Evolutionary conservation across 1,140 invertebrate species (phyloP).

Genomic region (Dreissena polymorpha): DNA sequence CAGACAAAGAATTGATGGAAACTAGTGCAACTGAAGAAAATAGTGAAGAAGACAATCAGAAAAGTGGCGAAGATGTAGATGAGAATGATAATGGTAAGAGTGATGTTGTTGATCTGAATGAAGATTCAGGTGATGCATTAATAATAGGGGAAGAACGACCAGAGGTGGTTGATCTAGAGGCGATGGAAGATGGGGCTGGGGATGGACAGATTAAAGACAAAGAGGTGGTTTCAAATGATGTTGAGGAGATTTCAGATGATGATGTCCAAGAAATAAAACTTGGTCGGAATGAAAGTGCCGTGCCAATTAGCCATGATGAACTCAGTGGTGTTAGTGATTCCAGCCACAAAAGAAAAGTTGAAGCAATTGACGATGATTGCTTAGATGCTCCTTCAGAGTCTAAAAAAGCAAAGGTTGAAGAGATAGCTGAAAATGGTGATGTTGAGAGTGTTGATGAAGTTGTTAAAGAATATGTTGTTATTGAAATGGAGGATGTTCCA

Average conservation of each 20-base stretch:
- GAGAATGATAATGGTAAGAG: constrained; percentile 18
- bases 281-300: constrained; percentile 8
- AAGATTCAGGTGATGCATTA: constrained; percentile 43
- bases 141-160: constrained; percentile 34
- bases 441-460: constrained; percentile 52
- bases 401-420: constrained; percentile 41
- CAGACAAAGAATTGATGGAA: constrained; percentile 49
- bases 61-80: neutral
- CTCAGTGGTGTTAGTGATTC: constrained; percentile 23
- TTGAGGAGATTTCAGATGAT: constrained; percentile 50
- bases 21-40: constrained; percentile 29
- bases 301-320: constrained; percentile 23
- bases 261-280: constrained; percentile 40
- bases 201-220: constrained; percentile 17
- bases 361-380: constrained; percentile 38
- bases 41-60: constrained; percentile 21
- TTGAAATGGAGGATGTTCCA: constrained; percentile 73
- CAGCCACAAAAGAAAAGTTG: constrained; percentile 46
- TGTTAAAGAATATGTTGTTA: constrained; percentile 71
- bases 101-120: constrained; percentile 37
- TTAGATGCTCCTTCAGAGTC: constrained; percentile 35
- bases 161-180: constrained; percentile 9
- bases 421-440: constrained; percentile 33
- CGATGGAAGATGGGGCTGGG: constrained; percentile 2
- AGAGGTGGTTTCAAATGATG: neutral